These are phyloP conservation scores for Helostoma temminkii DNA, from an alignment of 2,797 vertebrate genomes.

Conservation along the genomic window DNA sequence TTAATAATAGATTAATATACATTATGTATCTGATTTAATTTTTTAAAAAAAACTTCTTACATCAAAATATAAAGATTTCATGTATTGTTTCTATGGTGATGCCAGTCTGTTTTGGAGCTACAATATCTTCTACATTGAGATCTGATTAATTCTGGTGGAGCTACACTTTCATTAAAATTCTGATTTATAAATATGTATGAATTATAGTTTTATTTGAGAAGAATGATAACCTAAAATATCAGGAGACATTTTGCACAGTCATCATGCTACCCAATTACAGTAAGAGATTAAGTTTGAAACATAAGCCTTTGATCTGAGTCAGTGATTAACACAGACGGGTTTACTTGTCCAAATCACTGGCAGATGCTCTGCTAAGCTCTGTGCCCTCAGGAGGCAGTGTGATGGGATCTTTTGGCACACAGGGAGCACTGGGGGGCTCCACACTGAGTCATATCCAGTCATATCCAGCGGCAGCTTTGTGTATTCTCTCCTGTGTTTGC, in stretches of 20 bases:
- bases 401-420: conserved; percentile 72
- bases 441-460: conserved; percentile 60
- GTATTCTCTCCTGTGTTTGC: conserved; percentile 37
- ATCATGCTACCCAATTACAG: conserved; percentile 67
- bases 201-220: conserved; percentile 32
- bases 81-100: no score
- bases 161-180: conserved; percentile 7
- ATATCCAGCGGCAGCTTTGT: conserved; percentile 49
- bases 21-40: background rate
- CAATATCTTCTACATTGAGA: background rate
- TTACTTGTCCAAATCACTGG: conserved; percentile 80
- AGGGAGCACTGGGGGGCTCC: conserved; percentile 38
- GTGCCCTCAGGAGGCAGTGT: conserved; percentile 64
- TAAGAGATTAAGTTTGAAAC: conserved; percentile 66
- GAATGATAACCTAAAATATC: conserved; percentile 20
- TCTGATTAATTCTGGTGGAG: background rate
- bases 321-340: conserved; percentile 78
- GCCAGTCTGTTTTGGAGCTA: background rate
- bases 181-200: conserved; percentile 27
- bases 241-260: conserved; percentile 41
- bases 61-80: no score
- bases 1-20: conserved; percentile 20
- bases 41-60: no score
- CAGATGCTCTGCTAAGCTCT: conserved; percentile 78
- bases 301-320: conserved; percentile 78